phyloP scores from a whole-genome alignment of 2,888 invertebrate species.

The Agonopterix subpropinquella region DNA sequence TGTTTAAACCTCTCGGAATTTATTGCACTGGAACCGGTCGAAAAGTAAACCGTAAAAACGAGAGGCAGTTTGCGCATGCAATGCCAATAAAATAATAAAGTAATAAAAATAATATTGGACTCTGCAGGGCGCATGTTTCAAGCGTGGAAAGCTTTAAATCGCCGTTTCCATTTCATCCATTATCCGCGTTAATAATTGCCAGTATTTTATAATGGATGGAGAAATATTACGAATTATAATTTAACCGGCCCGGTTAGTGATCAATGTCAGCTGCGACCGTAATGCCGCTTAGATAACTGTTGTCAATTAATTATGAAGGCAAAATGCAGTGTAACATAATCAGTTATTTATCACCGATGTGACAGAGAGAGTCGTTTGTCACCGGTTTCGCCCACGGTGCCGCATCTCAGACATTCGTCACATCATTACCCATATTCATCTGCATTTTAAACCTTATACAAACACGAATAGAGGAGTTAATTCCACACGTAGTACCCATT shows the following conservation, averaged over 20 bases:
- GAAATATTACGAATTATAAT: conserved; percentile 38
- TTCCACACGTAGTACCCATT: conserved; percentile 36
- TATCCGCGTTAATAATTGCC: conserved; percentile 39
- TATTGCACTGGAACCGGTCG: conserved; percentile 49
- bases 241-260: conserved; percentile 32
- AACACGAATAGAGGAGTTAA: conserved; percentile 33
- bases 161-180: conserved; percentile 40
- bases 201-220: conserved; percentile 38
- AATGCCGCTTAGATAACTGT: conserved; percentile 52
- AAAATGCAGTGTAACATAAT: conserved; percentile 69
- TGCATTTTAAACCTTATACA: conserved; percentile 45
- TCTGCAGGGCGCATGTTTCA: conserved; percentile 44
- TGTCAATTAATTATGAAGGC: conserved; percentile 69
- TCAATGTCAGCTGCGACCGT: conserved; percentile 36
- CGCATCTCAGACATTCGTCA: conserved; percentile 59
- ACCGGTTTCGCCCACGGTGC: conserved; percentile 65
- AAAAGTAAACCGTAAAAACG: conserved; percentile 62
- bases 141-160: conserved; percentile 43
- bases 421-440: conserved; percentile 22
- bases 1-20: conserved; percentile 51
- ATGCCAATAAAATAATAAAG: conserved; percentile 64
- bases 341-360: conserved; percentile 72
- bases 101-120: conserved; percentile 52
- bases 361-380: conserved; percentile 69
- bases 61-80: conserved; percentile 54